Percentiles rank a stretch among this genome's conserved stretches.
Conservation (phyloP, 2,888 invertebrate genomes). For the Dysmachus trigonus region DNA sequence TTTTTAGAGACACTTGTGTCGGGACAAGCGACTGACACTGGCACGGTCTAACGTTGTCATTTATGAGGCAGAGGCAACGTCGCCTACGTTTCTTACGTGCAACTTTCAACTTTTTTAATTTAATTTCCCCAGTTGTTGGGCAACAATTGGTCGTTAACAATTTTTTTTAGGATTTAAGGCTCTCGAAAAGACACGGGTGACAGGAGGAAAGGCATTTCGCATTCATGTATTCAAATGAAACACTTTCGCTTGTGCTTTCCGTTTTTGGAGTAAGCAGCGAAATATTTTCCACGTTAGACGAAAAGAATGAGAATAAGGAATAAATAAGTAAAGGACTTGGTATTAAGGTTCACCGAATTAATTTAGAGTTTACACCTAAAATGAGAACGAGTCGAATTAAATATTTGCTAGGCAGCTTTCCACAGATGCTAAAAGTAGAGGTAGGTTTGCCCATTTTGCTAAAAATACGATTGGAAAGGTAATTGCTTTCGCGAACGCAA, state of each 20-base stretch:
- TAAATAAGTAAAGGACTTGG: not conserved
- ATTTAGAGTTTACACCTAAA: not conserved
- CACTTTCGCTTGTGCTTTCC: not conserved
- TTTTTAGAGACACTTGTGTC: constrained; percentile 20
- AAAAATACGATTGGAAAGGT: not conserved
- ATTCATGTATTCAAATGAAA: not conserved
- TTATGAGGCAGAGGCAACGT: not conserved
- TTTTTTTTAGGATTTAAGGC: not conserved
- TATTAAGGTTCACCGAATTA: not conserved
- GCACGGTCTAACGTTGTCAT: not conserved
- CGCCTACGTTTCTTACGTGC: not conserved
- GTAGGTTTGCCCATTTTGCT: not conserved
- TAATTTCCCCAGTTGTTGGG: not conserved
- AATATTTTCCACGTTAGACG: not conserved
- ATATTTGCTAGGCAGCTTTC: not conserved
- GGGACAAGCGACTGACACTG: not conserved
- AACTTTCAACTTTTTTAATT: not conserved
- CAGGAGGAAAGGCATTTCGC: not conserved
- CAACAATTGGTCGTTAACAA: not conserved
- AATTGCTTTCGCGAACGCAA: not conserved
- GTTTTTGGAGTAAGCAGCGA: not conserved
- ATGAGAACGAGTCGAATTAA: not conserved
- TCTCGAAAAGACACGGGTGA: not conserved
- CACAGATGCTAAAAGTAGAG: not conserved
- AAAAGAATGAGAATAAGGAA: not conserved